These are phyloP conservation scores for Silurus meridionalis DNA, from an alignment of 2,113 vertebrate genomes.

Conservation along the genomic window DNA sequence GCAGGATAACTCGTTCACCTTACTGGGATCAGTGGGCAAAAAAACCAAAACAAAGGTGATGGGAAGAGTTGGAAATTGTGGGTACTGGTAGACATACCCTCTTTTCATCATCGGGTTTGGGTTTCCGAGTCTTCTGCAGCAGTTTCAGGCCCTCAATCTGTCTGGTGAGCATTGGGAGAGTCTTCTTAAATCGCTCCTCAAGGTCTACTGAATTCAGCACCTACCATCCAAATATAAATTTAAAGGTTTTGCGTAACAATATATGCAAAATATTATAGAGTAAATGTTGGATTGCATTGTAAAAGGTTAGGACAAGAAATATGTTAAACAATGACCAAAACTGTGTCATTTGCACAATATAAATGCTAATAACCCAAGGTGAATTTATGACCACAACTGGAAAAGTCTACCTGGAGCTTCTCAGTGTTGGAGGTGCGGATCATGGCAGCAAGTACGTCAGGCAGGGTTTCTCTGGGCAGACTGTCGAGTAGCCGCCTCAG, in stretches of 20 bases:
- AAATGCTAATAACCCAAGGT: not conserved
- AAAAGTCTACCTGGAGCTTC: conserved; percentile 86
- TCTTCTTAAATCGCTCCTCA: conserved; percentile 91
- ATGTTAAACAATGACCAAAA: not conserved
- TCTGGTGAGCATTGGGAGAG: conserved; percentile 86
- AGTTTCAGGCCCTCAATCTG: conserved; percentile 94
- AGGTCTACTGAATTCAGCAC: conserved; percentile 90
- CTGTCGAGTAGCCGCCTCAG: conserved; percentile 87
- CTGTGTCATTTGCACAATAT: not conserved
- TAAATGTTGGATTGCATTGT: not conserved
- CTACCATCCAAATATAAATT: conserved; percentile 60
- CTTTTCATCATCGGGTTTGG: conserved; percentile 84
- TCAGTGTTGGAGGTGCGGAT: conserved; percentile 93
- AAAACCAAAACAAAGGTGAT: not conserved
- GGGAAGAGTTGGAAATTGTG: not conserved
- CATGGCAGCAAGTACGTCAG: conserved; percentile 91
- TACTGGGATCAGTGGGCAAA: not conserved
- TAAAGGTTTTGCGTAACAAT: not conserved
- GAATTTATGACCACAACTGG: not conserved
- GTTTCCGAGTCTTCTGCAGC: conserved; percentile 89
- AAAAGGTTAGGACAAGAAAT: not conserved
- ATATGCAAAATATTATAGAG: not conserved
- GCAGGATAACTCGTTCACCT: not conserved
- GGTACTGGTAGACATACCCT: conserved; percentile 67
- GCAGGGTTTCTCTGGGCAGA: conserved; percentile 88